phyloP scores from a whole-genome alignment of 2,797 vertebrate genomes.

The Okamejei kenojei region DNA sequence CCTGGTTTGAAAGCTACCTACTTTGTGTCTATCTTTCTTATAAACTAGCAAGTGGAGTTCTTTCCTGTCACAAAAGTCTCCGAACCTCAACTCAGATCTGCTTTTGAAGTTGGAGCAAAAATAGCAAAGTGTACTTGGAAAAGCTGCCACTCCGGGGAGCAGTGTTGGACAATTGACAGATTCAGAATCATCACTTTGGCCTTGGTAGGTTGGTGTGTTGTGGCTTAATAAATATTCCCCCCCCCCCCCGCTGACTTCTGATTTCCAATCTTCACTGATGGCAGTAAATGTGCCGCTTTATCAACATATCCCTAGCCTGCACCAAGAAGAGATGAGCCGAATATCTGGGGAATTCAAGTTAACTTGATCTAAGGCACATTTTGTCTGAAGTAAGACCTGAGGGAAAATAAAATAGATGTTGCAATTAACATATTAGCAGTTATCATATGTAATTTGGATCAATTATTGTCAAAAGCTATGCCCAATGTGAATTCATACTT shows the following conservation, averaged over 20 bases:
- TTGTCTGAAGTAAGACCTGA: neutral
- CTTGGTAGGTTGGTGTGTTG: neutral
- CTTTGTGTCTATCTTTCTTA: too few species aligned
- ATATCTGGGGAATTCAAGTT: neutral
- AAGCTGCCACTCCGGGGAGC: neutral
- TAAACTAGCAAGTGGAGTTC: too few species aligned
- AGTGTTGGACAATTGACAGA: neutral
- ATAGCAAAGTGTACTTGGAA: neutral
- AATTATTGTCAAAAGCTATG: neutral
- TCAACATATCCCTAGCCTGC: neutral
- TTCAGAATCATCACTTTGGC: neutral
- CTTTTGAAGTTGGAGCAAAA: neutral
- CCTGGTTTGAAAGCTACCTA: too few species aligned
- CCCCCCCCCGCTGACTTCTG: neutral
- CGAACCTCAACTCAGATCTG: neutral
- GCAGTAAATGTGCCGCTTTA: neutral
- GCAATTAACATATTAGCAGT: constrained; percentile 1
- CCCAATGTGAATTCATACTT: constrained; percentile 15
- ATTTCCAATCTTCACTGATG: neutral
- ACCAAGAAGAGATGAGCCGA: neutral
- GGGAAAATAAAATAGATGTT: neutral
- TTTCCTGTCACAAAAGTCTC: neutral
- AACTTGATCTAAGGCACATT: neutral
- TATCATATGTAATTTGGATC: neutral
- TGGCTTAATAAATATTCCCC: neutral